Conservation (phyloP, 2,888 invertebrate species). For the Lycophotia porphyrea region DNA sequence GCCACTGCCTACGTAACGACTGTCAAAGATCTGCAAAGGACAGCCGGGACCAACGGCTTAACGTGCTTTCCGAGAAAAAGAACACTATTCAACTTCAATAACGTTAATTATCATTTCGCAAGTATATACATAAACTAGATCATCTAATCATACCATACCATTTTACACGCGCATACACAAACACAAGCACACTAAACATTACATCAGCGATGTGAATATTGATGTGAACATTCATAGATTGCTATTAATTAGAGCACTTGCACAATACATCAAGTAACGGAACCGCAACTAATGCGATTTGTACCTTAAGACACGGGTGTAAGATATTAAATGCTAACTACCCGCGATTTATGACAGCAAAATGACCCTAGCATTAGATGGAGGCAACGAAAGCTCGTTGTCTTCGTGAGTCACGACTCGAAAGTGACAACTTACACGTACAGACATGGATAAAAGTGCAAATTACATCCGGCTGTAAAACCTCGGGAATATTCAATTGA, state of each 20-base stretch:
- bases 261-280: slow-evolving; percentile 51
- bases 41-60: too few relatives aligned
- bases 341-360: slow-evolving; percentile 75
- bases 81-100: slow-evolving; percentile 15
- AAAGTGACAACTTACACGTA: slow-evolving; percentile 84
- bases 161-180: slow-evolving; percentile 31
- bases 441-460: slow-evolving; percentile 71
- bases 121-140: slow-evolving; percentile 36
- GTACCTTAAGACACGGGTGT: slow-evolving; percentile 61
- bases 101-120: slow-evolving; percentile 9
- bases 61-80: too few relatives aligned
- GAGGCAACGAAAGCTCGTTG: slow-evolving; percentile 78
- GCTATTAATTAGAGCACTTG: slow-evolving; percentile 60
- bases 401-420: slow-evolving; percentile 84
- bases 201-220: slow-evolving; percentile 51
- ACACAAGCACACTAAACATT: slow-evolving; percentile 29
- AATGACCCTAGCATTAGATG: slow-evolving; percentile 71
- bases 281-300: slow-evolving; percentile 46
- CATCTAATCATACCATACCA: slow-evolving; percentile 7
- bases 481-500: slow-evolving; percentile 51
- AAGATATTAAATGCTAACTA: slow-evolving; percentile 74
- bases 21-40: too few relatives aligned
- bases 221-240: slow-evolving; percentile 47
- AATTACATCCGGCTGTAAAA: slow-evolving; percentile 70
- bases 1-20: too few relatives aligned